Evolutionary conservation across 2,113 vertebrate genomes (phyloP), one percentile per base, ranked within the genome.

Genomic region (Oncorhynchus nerka): DNA sequence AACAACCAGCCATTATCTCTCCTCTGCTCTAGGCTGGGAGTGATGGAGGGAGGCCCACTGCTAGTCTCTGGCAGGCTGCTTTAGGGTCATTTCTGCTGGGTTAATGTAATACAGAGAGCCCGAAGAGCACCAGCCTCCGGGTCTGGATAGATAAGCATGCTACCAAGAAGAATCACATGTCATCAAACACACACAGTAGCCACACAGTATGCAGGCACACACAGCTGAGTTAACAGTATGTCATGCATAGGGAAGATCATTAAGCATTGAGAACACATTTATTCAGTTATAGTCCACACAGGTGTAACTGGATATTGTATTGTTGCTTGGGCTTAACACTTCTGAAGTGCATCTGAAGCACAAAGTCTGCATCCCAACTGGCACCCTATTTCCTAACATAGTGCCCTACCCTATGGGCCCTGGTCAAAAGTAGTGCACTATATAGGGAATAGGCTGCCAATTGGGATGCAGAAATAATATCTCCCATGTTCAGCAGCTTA

Each of bases 71-170:
- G 67, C 49, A 68, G 59, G 30, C 51, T 61, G 6, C 28, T 59
- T 19, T 26, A 24, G 51, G 20, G 61, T 34, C 15, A 62, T 7
- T 62, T 15, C 30, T 68, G 30, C 16, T 34, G 26, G 3, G 20
- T 48, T 66, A 22, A 69, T 48, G 24, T 55, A 75, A 76, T 49
- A 6, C 66, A 19, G 69, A 30, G 59, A 48, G 67, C 20, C 51
- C 55, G 73, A 64, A 71, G 20, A 61, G 49, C 59, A 67, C 64
- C 39, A 45, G 9, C 39, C n/a, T 74, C 49, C 49, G 20, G 28
- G 49, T 69, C 48, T 32, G n/a, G 28, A 30, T n/a, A 76, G 68
- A 69, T n/a, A 69, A 13, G 24, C 49, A 57, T 11, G 2, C 39
- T 45, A 45, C 39, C 9, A 45, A 45, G 39, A 1, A 45, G 2